Percentiles rank a stretch among this genome's conserved stretches.
phyloP scores from a whole-genome alignment of 2,888 invertebrate species.

The Dasypogon diadema region DNA sequence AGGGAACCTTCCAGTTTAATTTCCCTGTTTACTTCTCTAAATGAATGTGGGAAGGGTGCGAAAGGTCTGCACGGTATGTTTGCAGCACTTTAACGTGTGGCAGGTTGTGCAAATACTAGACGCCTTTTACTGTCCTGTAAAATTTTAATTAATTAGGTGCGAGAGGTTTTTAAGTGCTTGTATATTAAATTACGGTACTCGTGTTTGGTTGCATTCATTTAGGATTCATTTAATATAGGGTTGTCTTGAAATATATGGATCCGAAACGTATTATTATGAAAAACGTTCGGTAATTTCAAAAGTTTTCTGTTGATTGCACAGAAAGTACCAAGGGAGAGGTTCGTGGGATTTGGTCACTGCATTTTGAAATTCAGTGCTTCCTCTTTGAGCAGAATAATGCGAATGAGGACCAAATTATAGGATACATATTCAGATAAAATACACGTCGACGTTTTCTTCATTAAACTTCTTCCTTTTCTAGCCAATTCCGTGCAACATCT shows the following conservation, averaged over 20 bases:
- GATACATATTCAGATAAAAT: too few species aligned
- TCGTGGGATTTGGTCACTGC: too few species aligned
- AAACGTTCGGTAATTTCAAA: too few species aligned
- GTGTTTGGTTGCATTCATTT: not conserved
- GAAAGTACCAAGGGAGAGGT: too few species aligned
- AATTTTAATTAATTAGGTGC: conserved; percentile 45
- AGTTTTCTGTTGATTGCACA: too few species aligned
- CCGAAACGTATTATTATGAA: too few species aligned
- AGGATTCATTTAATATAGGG: conserved; percentile 10
- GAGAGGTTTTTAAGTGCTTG: conserved; percentile 32
- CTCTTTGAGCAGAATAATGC: too few species aligned
- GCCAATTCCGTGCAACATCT: too few species aligned
- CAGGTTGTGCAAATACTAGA: not conserved
- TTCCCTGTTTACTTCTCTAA: not conserved
- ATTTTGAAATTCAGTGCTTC: too few species aligned
- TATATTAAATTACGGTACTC: conserved; percentile 19
- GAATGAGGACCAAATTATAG: too few species aligned
- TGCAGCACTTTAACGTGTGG: conserved; percentile 4
- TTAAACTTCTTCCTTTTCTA: too few species aligned
- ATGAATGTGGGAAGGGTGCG: not conserved
- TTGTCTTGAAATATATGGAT: not conserved
- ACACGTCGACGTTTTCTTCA: too few species aligned
- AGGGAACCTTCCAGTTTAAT: not conserved
- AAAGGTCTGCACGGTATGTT: not conserved
- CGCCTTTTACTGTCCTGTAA: conserved; percentile 41